phyloP scores from a whole-genome alignment of 1,140 invertebrate genomes.

The Ceratina australensis region DNA sequence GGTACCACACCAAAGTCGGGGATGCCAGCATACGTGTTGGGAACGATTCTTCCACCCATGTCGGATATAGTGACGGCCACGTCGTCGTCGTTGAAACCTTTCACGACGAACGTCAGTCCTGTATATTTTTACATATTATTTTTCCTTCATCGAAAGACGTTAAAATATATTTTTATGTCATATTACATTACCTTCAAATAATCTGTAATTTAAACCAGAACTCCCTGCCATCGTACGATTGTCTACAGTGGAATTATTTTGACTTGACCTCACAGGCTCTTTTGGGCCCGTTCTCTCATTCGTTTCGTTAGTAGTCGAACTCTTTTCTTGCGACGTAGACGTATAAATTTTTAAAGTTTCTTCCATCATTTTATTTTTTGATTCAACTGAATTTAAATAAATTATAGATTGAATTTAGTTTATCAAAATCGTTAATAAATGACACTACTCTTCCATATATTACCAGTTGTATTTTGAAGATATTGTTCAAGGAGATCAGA shows the following conservation, averaged over 20 bases:
- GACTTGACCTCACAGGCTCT: not conserved
- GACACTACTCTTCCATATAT: not conserved
- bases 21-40: constrained; percentile 74
- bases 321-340: not conserved
- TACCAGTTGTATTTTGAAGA: constrained; percentile 61
- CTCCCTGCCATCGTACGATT: constrained; percentile 52
- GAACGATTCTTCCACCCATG: constrained; percentile 79
- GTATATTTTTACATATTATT: not conserved
- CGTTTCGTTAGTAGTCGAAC: not conserved
- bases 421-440: not conserved
- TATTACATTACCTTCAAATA: constrained; percentile 61
- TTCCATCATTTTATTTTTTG: constrained; percentile 44
- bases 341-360: constrained; percentile 48
- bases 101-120: constrained; percentile 77
- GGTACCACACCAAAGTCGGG: constrained; percentile 83
- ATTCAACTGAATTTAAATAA: constrained; percentile 26
- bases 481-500: constrained; percentile 70
- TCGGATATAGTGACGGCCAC: constrained; percentile 73
- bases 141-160: not conserved
- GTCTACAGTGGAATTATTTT: constrained; percentile 26
- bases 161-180: not conserved
- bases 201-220: constrained; percentile 51
- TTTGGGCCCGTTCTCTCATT: not conserved
- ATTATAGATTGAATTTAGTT: not conserved
- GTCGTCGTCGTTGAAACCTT: constrained; percentile 75